These are phyloP conservation scores for Tor tambroides DNA, from an alignment of 2,113 vertebrate genomes.

Conservation along the genomic window DNA sequence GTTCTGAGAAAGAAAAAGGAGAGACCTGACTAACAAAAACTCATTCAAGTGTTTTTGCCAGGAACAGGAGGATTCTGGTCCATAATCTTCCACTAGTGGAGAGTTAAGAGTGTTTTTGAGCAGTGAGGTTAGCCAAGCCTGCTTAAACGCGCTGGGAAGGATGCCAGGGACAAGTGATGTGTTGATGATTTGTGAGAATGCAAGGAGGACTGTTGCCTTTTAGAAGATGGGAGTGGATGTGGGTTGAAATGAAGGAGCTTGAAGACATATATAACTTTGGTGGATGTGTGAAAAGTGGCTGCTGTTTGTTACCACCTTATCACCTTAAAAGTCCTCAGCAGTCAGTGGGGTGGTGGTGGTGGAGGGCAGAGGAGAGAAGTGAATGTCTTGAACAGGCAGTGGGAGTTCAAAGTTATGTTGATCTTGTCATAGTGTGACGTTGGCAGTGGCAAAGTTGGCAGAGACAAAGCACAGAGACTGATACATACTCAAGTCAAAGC, in stretches of 20 bases:
- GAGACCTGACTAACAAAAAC: not conserved
- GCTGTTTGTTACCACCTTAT: not conserved
- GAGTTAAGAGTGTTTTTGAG: not conserved
- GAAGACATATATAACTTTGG: not conserved
- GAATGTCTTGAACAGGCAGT: not conserved
- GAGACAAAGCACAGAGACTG: not conserved
- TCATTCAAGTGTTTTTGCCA: not conserved
- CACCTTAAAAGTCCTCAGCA: not conserved
- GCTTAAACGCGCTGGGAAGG: not conserved
- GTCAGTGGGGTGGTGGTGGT: not conserved
- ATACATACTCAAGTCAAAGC: not conserved
- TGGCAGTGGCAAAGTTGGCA: not conserved
- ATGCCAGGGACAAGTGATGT: not conserved
- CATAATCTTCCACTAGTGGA: not conserved
- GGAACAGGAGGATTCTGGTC: not conserved
- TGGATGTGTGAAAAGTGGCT: not conserved
- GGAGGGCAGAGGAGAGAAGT: not conserved
- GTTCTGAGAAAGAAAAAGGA: not conserved
- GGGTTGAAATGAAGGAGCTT: not conserved
- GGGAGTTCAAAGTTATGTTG: not conserved
- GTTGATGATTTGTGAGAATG: not conserved
- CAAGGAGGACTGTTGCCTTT: not conserved
- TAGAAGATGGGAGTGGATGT: not conserved
- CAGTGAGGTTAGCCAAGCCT: not conserved
- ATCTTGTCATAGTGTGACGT: not conserved